phyloP scores from a whole-genome alignment of 2,888 invertebrate genomes.

The Standfussiana lucernea region DNA sequence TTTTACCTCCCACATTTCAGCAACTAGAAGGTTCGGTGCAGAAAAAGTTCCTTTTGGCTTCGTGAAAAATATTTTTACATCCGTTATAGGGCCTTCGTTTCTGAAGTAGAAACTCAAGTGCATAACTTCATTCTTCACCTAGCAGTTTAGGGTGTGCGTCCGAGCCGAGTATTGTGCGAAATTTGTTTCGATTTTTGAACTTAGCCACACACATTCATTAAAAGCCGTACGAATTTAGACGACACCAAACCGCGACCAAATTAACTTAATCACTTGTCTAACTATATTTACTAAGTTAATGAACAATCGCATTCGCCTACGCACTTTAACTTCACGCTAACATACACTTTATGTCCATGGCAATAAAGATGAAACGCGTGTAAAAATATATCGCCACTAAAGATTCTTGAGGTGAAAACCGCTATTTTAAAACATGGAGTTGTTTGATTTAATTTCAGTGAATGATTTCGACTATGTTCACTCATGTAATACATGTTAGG shows the following conservation, averaged over 20 bases:
- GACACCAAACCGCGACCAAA: conserved; percentile 36
- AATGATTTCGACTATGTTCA: too few species aligned
- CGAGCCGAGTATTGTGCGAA: neutral
- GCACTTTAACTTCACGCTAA: conserved; percentile 11
- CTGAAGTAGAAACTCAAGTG: neutral
- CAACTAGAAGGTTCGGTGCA: too few species aligned
- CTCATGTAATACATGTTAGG: too few species aligned
- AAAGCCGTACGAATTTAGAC: conserved; percentile 26
- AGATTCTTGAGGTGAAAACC: conserved; percentile 16
- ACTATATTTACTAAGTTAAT: conserved; percentile 51
- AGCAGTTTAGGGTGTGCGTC: neutral
- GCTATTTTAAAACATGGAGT: conserved; percentile 25
- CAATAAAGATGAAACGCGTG: conserved; percentile 6
- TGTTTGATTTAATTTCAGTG: conserved; percentile 35
- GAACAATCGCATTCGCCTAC: conserved; percentile 25
- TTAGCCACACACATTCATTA: conserved; percentile 8
- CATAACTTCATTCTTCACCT: neutral
- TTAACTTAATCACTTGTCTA: conserved; percentile 57
- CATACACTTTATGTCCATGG: neutral
- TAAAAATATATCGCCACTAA: neutral
- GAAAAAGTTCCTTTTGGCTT: neutral
- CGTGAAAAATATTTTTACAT: neutral
- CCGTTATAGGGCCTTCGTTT: neutral
- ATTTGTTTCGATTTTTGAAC: neutral
- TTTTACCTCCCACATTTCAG: too few species aligned